These are phyloP conservation scores for Psittacula cyanocephala DNA, from an alignment of 2,113 vertebrate species.

Conservation along the genomic window DNA sequence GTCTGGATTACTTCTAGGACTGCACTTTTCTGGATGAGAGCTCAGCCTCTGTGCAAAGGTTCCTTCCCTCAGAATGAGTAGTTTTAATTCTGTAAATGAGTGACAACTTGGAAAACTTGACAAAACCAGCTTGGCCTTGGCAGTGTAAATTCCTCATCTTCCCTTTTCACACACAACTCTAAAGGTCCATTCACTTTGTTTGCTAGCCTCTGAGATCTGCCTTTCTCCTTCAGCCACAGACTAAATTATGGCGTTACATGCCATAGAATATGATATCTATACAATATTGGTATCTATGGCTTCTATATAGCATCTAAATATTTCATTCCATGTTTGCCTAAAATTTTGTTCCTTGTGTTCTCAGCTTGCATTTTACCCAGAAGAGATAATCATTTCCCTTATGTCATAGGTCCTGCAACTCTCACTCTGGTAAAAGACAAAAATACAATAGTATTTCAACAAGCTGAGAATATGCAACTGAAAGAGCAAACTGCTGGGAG, in stretches of 20 bases:
- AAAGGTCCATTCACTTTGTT: neutral
- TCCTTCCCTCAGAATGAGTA: neutral
- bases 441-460: neutral
- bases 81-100: neutral
- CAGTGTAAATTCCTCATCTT: neutral
- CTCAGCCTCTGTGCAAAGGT: neutral
- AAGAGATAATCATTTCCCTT: neutral
- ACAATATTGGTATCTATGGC: neutral
- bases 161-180: neutral
- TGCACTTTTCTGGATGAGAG: neutral
- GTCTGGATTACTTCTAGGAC: neutral
- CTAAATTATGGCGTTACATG: neutral
- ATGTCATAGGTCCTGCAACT: neutral
- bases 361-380: neutral
- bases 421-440: neutral
- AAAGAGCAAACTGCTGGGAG: neutral
- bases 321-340: neutral
- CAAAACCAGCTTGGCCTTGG: neutral
- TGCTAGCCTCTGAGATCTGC: neutral
- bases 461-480: neutral
- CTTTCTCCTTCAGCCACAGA: neutral
- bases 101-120: neutral
- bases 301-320: neutral
- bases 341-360: neutral
- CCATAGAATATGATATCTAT: neutral